Evolutionary conservation across 2,113 vertebrate species (phyloP), one percentile per base, ranked within the genome.

Genomic region (Pterocles gutturalis): DNA sequence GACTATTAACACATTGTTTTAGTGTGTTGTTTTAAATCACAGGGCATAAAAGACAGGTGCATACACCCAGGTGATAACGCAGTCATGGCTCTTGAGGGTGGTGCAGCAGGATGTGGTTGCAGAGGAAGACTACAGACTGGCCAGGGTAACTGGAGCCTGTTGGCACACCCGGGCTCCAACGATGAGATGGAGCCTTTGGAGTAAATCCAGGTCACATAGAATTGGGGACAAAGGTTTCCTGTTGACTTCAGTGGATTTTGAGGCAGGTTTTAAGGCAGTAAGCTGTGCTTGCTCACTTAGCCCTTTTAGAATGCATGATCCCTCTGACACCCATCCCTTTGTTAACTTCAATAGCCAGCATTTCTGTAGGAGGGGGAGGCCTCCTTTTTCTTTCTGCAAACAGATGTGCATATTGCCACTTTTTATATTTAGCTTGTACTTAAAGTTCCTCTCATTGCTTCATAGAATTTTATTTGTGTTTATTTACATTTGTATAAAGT

Each of bases 121-220:
- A 49, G 36, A 76, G 10, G 5, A 80, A 10, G 41, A 80, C 18
- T 76, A 8, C n/a, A 54, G 18, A 15, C 11, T 80, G 38, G 2
- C 7, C 41, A 34, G 19, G 53, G 12, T 4, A n/a, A 3, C 16
- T 15, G 57, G 28, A 84, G 5, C 18, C 28, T 48, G 21, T 24
- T 73, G 34, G 11, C 6, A 43, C 0, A 0, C 4, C 5, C 0
- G 0, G 8, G 19, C 18, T 13, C 15, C 4, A 26, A 0, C 0
- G 1, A 8, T 14, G 19, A 43, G 19, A 9, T 33, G 13, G 20
- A 66, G 20, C 17, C 33, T 82, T 46, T 58, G 26, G 45, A 91
- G 7, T 16, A 70, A 51, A 57, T 48, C 13, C 26, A 55, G 24
- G 8, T 25, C 10, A 29, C 5, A 13, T 4, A 15, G 57, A 67